Evolutionary conservation across 2,113 vertebrate genomes (phyloP).

Genomic region (Trichechus manatus): DNA sequence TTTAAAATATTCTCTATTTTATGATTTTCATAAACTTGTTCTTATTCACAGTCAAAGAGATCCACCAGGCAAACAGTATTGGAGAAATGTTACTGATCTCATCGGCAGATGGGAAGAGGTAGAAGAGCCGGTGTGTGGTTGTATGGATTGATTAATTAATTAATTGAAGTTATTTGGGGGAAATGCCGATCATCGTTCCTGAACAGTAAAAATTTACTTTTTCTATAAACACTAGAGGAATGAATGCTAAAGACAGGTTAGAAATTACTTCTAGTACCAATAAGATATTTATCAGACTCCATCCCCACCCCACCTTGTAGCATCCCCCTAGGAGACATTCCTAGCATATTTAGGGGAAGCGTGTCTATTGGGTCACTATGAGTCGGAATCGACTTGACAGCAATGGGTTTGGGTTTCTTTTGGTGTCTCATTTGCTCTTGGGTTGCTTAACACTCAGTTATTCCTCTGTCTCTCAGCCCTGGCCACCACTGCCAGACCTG

Average conservation of each 20-base stretch:
- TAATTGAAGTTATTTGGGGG: background rate
- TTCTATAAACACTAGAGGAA: background rate
- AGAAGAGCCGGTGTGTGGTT: accelerated
- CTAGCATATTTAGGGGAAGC: no score
- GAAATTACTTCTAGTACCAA: background rate
- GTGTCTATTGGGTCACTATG: background rate
- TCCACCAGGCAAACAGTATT: background rate
- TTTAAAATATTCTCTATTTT: background rate
- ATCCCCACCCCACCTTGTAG: background rate
- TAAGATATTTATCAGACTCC: background rate
- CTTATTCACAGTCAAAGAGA: background rate
- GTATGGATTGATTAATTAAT: background rate
- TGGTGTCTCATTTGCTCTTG: no score
- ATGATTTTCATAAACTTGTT: background rate
- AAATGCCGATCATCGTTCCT: background rate
- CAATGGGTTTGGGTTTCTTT: no score
- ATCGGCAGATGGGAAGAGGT: background rate
- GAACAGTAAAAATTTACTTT: background rate
- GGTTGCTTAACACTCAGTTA: background rate
- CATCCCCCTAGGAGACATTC: no score
- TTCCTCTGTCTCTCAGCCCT: background rate
- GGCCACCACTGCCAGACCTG: background rate
- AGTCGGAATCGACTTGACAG: no score
- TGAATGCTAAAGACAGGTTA: background rate
- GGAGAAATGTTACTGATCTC: background rate